phyloP scores from a whole-genome alignment of 2,888 invertebrate genomes.

The Drosophila macrospina region DNA sequence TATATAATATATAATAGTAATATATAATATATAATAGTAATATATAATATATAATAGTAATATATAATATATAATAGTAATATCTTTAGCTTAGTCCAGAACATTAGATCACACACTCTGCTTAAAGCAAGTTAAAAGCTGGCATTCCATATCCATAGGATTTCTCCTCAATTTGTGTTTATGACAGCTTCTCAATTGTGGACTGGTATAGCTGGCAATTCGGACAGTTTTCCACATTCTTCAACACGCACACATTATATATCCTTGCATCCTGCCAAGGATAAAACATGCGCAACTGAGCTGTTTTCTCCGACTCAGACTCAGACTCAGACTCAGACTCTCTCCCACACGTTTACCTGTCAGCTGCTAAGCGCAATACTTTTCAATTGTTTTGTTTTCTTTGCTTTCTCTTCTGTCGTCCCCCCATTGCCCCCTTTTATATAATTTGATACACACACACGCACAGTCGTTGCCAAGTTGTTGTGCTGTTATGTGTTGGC shows the following conservation, averaged over 20 bases:
- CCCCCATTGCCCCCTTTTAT: not conserved
- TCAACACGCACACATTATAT: conserved; percentile 6
- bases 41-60: too few relatives aligned
- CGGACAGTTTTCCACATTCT: conserved; percentile 20
- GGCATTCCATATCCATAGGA: not conserved
- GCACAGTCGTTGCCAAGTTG: conserved; percentile 10
- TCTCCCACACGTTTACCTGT: conserved; percentile 13
- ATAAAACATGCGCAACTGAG: conserved; percentile 9
- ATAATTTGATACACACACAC: conserved; percentile 6
- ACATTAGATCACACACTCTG: too few relatives aligned
- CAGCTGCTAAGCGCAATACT: conserved; percentile 31
- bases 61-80: too few relatives aligned
- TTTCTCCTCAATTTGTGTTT: not conserved
- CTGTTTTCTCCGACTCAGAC: conserved; percentile 6
- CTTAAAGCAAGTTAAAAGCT: conserved; percentile 2
- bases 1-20: too few relatives aligned
- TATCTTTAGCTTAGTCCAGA: too few relatives aligned
- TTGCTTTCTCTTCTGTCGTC: conserved; percentile 9
- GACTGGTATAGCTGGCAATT: conserved; percentile 10
- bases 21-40: too few relatives aligned
- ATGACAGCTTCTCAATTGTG: conserved; percentile 17
- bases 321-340: not conserved
- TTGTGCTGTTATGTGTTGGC: conserved; percentile 30
- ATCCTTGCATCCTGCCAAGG: conserved; percentile 7
- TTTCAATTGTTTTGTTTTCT: conserved; percentile 24